Evolutionary conservation across 2,888 invertebrate species (phyloP).

Genomic region (Eupsilia transversa): DNA sequence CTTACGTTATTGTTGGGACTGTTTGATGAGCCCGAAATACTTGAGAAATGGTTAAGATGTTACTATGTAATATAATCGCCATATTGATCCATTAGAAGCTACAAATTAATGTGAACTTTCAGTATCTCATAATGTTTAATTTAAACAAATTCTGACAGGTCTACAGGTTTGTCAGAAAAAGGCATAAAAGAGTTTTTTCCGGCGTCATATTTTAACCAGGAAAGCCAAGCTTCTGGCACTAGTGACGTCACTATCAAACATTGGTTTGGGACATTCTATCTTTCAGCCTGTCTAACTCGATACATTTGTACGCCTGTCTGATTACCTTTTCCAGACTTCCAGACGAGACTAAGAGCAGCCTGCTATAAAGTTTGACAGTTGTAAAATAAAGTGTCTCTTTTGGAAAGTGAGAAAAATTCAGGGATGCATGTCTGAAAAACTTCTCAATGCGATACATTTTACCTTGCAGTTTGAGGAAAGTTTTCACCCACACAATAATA

Average conservation of each 20-base stretch:
- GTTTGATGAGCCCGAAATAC: conserved; percentile 28
- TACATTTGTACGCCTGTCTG: background rate
- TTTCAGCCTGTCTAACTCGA: background rate
- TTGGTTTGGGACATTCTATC: background rate
- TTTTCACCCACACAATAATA: conserved; percentile 12
- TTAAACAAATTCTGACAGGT: background rate
- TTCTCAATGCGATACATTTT: conserved; percentile 9
- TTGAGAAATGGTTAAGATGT: conserved; percentile 16
- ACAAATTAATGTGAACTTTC: background rate
- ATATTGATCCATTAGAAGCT: background rate
- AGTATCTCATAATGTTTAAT: background rate
- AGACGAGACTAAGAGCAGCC: background rate
- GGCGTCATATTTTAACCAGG: background rate
- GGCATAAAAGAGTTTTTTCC: background rate
- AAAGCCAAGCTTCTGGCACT: background rate
- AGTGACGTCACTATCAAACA: background rate
- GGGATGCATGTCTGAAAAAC: conserved; percentile 12
- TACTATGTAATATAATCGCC: conserved; percentile 10
- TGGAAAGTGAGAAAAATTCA: conserved; percentile 3
- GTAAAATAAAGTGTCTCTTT: background rate
- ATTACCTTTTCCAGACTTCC: background rate
- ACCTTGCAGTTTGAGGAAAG: background rate
- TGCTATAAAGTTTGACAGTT: conserved; percentile 1
- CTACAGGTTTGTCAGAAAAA: background rate
- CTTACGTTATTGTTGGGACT: conserved; percentile 39